Percentiles rank a stretch among this genome's conserved stretches.
Evolutionary conservation across 1,140 invertebrate species (phyloP).

Genomic region (Drosophila murphyi): DNA sequence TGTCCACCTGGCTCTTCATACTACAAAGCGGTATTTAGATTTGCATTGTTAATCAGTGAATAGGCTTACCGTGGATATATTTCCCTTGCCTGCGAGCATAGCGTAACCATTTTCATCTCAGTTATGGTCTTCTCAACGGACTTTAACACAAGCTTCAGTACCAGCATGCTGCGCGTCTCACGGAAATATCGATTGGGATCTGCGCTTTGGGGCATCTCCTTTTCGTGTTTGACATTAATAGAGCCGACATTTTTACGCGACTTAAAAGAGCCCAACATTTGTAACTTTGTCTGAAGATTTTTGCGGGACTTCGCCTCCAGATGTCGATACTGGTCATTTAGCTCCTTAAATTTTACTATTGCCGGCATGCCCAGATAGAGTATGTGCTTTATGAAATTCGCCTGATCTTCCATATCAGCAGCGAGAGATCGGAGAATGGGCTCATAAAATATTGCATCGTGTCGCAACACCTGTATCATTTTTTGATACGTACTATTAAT

Average conservation of each 20-base stretch:
- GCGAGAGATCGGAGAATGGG: conserved; percentile 74
- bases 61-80: conserved; percentile 72
- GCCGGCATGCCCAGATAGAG: conserved; percentile 77
- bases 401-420: conserved; percentile 77
- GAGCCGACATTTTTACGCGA: background rate
- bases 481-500: conserved; percentile 78
- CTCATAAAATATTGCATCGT: conserved; percentile 81
- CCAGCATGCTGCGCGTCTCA: conserved; percentile 75
- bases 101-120: conserved; percentile 72
- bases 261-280: conserved; percentile 50
- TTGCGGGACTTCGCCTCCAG: conserved; percentile 68
- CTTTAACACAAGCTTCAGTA: conserved; percentile 69
- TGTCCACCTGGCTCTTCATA: conserved; percentile 78
- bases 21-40: conserved; percentile 22
- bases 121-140: conserved; percentile 72
- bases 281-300: conserved; percentile 62
- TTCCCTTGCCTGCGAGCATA: conserved; percentile 73
- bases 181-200: conserved; percentile 72
- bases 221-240: conserved; percentile 21
- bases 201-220: conserved; percentile 28
- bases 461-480: conserved; percentile 73
- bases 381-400: conserved; percentile 79
- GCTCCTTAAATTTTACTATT: conserved; percentile 69
- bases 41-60: too few relatives aligned
- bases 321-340: conserved; percentile 61